These are phyloP conservation scores for Ephestia elutella DNA, from an alignment of 1,140 invertebrate species.

Conservation along the genomic window DNA sequence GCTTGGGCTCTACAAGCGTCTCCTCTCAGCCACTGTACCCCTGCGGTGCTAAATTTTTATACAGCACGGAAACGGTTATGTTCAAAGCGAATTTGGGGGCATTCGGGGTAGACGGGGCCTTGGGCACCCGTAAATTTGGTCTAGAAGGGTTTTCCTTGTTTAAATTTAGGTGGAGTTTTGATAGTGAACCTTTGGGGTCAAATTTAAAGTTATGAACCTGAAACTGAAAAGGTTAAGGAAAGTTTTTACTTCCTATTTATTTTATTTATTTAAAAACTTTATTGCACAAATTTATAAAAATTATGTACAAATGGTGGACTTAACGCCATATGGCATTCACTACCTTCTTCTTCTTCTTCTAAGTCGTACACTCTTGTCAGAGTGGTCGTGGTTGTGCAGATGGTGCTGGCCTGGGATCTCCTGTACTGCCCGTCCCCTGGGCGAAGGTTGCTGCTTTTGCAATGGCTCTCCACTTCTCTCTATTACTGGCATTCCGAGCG, in stretches of 20 bases:
- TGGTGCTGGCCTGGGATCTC: no score
- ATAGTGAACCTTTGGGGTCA: neutral
- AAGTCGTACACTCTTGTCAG: no score
- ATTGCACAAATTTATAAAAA: no score
- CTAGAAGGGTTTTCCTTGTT: neutral
- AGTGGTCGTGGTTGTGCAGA: no score
- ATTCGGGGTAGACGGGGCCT: conserved; percentile 28
- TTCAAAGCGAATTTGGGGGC: conserved; percentile 43
- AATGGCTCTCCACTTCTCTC: no score
- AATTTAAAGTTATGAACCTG: neutral
- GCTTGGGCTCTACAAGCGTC: conserved; percentile 6
- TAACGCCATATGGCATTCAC: no score
- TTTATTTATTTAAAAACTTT: no score
- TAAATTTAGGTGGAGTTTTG: conserved; percentile 2
- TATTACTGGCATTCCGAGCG: no score
- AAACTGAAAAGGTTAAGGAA: neutral
- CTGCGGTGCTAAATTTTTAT: conserved; percentile 57
- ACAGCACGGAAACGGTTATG: conserved; percentile 52
- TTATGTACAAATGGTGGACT: no score
- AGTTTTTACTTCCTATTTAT: neutral
- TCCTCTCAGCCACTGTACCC: conserved; percentile 34
- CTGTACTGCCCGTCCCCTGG: no score
- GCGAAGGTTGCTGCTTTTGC: no score
- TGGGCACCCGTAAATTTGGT: conserved; percentile 31
- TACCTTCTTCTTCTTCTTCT: no score